Conservation (phyloP, 92 coral and sea anemone species). For the Umimayanthus kanabou region DNA sequence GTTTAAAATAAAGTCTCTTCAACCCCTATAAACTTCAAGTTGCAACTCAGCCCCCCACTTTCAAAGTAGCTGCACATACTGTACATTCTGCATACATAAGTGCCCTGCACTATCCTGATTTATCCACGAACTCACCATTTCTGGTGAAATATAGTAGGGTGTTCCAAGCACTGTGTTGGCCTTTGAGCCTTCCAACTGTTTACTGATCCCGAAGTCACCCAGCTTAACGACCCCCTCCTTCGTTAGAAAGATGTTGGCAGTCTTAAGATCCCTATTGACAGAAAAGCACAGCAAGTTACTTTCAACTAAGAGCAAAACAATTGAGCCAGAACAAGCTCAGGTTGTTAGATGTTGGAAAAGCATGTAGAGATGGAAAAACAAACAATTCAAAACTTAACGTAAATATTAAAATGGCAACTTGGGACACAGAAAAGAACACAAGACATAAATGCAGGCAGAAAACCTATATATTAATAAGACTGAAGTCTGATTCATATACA, state of each 20-base stretch:
- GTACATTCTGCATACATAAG: not conserved
- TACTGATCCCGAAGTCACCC: constrained; percentile 99
- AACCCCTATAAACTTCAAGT: constrained; percentile 4
- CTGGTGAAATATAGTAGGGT: constrained; percentile 98
- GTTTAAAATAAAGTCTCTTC: too few species aligned
- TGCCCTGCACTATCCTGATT: not conserved
- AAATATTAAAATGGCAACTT: too few species aligned
- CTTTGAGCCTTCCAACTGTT: constrained; percentile 94
- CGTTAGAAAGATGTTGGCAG: constrained; percentile 94
- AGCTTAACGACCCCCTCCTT: constrained; percentile 94
- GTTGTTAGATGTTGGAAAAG: not conserved
- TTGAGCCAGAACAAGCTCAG: too few species aligned
- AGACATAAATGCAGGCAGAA: too few species aligned
- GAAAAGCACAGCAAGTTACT: not conserved
- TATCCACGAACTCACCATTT: constrained; percentile 68
- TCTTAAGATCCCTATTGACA: constrained; percentile 85
- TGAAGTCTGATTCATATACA: not conserved
- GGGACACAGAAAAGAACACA: too few species aligned
- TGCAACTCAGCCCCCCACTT: not conserved
- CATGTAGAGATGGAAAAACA: not conserved
- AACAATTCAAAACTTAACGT: too few species aligned
- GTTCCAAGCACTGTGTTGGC: constrained; percentile 99
- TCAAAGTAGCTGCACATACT: constrained; percentile 10
- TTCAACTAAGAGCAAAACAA: not conserved
- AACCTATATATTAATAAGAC: not conserved